Base-by-base conservation (phyloP, 2,888 invertebrate species). In the Philereme transversata region DNA sequence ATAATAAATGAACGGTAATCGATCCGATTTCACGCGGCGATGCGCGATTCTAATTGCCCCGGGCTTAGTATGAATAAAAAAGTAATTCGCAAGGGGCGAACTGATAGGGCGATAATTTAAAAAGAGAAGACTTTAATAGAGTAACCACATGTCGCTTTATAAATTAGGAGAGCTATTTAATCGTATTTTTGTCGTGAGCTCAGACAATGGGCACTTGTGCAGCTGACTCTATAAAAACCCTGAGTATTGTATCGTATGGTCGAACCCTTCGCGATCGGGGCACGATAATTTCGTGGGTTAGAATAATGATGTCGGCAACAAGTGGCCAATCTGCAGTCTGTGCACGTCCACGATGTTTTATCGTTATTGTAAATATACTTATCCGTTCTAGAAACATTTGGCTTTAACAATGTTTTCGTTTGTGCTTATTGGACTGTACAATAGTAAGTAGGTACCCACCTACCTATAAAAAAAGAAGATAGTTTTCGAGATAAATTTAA, bases 201-300 rank as follows among this genome's bases (percentile, higher is more conserved):
- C 73, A 70, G 68, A 88, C 85, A 88, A 88, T 82, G 67, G 76
- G 68, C 69, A 88, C 90, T 90, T 87, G 89, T 75, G 85, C 90
- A 90, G 91, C 90, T 90, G 91, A 86, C 88, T 70, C 62, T 68
- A 77, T 79, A 84, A 86, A 86, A 88, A 87, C 82, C 76, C 74
- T 70, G 71, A 70, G 72, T 64, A 38, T 52, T 34, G 34, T 10
- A 11, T 38, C 41, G 55, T n/a, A 8, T 73, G 72, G 73, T 57
- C 5, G 49, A 65, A 56, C 60, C 64, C 71, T 62, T 44, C 58
- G 62, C 56, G 53, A 57, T 38, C 46, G 52, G 46, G 11, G 38
- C 56, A 38, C 46, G 50, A 58, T 57, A 47, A 53, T 59, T 57
- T 60, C 52, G 59, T 61, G 64, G 63, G 43, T 60, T 64, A 61